These are phyloP conservation scores for Eclectus roratus DNA, from an alignment of 2,113 vertebrate species.

Conservation along the genomic window DNA sequence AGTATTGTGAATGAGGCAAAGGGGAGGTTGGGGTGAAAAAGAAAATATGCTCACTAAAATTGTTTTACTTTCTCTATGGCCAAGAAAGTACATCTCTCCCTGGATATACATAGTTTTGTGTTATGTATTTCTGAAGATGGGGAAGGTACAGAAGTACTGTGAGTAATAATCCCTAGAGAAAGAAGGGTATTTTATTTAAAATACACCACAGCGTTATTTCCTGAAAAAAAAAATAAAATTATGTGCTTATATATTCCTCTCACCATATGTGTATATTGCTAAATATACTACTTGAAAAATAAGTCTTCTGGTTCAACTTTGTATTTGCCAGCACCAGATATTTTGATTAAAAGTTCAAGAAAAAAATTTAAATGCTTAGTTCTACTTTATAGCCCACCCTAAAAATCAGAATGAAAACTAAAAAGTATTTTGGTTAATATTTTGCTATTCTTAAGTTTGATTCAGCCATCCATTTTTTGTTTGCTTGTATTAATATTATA, in stretches of 20 bases:
- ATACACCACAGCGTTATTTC: neutral
- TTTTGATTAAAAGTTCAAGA: neutral
- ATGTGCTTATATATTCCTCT: neutral
- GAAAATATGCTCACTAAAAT: fast-evolving
- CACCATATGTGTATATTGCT: neutral
- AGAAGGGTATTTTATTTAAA: neutral
- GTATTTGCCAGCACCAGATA: neutral
- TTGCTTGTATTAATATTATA: neutral
- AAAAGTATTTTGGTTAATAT: neutral
- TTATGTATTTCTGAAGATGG: neutral
- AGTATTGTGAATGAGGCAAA: neutral
- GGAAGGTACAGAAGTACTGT: neutral
- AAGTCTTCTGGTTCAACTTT: neutral
- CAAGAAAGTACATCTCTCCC: neutral
- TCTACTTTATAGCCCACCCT: neutral
- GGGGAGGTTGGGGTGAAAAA: too few species aligned
- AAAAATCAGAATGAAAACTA: neutral
- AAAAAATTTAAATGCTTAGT: neutral
- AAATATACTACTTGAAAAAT: neutral
- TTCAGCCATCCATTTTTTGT: neutral
- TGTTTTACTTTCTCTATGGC: neutral
- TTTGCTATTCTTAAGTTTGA: neutral
- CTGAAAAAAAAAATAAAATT: neutral
- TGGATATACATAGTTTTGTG: neutral
- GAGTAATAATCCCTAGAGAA: neutral